phyloP scores from a whole-genome alignment of 2,113 vertebrate genomes.

The Microtus ochrogaster region DNA sequence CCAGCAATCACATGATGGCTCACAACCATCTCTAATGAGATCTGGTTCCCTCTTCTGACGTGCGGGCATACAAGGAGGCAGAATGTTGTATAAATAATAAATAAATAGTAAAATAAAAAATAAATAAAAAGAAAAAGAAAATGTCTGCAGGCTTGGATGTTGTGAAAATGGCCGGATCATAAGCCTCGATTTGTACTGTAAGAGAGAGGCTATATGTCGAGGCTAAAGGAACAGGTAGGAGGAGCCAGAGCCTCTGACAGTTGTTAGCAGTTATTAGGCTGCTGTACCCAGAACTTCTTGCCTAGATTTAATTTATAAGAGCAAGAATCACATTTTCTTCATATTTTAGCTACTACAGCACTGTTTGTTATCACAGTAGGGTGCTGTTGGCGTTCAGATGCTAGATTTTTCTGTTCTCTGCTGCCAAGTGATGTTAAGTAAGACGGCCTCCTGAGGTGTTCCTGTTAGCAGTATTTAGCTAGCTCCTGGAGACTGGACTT shows the following conservation, averaged over 20 bases:
- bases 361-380: neutral
- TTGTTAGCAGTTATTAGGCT: neutral
- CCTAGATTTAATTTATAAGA: neutral
- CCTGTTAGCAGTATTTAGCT: neutral
- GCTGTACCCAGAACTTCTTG: neutral
- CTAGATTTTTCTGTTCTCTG: neutral
- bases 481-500: neutral
- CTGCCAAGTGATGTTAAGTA: neutral
- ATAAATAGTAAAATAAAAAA: too few species aligned
- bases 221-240: neutral
- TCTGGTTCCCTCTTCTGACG: too few species aligned
- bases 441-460: neutral
- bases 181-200: neutral
- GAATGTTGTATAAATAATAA: too few species aligned
- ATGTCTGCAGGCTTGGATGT: neutral
- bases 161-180: neutral
- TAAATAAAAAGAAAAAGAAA: neutral
- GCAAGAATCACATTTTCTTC: neutral
- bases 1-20: too few species aligned
- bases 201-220: neutral
- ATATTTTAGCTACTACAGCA: neutral
- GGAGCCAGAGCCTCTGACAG: neutral
- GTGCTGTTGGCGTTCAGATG: neutral
- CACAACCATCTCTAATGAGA: too few species aligned
- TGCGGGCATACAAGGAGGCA: too few species aligned